A percentile compares a stretch with the other conserved stretches of the same genome.
phyloP scores from a whole-genome alignment of 2,797 vertebrate genomes.

The Gadopsis marmoratus region DNA sequence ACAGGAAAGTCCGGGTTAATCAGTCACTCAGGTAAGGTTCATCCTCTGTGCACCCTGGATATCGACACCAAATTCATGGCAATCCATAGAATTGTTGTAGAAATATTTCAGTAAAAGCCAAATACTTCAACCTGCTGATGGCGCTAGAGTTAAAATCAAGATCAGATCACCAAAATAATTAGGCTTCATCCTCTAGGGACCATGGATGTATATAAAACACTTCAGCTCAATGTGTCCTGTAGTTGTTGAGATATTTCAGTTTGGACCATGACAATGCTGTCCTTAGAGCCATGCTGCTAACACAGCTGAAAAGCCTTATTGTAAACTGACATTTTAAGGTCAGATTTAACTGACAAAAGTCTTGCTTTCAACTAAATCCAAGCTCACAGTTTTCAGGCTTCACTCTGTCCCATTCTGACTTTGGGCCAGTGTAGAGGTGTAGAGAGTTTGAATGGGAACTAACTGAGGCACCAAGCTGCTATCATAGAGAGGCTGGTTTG shows the following conservation, averaged over 20 bases:
- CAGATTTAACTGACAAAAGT: conserved; percentile 10
- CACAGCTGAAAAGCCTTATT: not conserved
- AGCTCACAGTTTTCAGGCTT: conserved; percentile 4
- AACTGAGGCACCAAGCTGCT: conserved; percentile 4
- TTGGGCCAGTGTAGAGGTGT: not conserved
- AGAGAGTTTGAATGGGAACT: not conserved
- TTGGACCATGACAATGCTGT: not conserved
- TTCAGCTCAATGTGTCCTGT: not conserved
- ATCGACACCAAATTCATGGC: not conserved
- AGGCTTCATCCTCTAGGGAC: not conserved
- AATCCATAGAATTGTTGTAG: not conserved
- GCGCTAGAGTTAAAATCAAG: not conserved
- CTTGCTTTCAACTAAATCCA: conserved; percentile 7
- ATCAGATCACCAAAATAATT: not conserved
- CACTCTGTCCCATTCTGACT: not conserved
- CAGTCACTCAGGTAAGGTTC: not conserved
- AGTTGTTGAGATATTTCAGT: not conserved
- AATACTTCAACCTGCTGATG: not conserved
- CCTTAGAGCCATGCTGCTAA: not conserved
- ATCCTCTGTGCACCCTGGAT: not conserved
- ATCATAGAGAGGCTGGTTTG: not conserved
- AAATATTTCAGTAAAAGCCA: not conserved
- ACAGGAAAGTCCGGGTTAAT: not conserved
- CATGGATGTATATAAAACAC: not conserved
- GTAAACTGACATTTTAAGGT: conserved; percentile 4